Conservation (phyloP, 2,113 vertebrate genomes). For the Bettongia penicillata region DNA sequence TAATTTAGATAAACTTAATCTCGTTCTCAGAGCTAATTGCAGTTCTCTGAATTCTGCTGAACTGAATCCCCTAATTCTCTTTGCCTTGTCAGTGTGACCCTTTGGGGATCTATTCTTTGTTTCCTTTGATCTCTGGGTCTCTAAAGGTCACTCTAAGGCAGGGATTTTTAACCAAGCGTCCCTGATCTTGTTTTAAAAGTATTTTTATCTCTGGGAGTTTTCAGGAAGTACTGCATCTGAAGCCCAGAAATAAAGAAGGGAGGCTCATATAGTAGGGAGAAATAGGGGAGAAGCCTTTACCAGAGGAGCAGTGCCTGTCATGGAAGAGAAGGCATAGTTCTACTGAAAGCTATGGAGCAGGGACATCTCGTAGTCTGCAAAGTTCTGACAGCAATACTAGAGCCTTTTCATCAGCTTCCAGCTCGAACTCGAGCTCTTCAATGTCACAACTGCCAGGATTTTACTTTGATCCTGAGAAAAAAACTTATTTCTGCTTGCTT, state of each 20-base stretch:
- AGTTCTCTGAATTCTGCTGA: background rate
- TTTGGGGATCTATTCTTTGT: background rate
- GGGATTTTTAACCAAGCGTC: background rate
- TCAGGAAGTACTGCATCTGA: no score
- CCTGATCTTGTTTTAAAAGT: background rate
- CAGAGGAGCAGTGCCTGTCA: no score
- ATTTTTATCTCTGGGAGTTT: no score
- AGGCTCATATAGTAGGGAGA: no score
- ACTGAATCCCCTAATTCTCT: background rate
- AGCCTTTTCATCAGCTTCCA: no score
- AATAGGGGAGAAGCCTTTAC: no score
- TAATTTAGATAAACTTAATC: background rate
- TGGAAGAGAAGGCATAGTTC: no score
- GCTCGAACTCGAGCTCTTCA: no score
- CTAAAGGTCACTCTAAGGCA: background rate
- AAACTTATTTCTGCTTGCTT: conserved; percentile 95
- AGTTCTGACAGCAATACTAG: no score
- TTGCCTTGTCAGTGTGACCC: background rate
- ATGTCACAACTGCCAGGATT: conserved; percentile 93
- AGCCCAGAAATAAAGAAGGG: no score
- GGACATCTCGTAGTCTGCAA: no score
- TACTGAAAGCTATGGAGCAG: no score
- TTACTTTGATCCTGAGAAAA: conserved; percentile 97
- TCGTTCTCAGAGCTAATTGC: background rate
- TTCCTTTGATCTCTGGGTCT: background rate